These are phyloP conservation scores for Blastomussa wellsi DNA, from an alignment of 92 coral and sea anemone genomes.

Conservation along the genomic window DNA sequence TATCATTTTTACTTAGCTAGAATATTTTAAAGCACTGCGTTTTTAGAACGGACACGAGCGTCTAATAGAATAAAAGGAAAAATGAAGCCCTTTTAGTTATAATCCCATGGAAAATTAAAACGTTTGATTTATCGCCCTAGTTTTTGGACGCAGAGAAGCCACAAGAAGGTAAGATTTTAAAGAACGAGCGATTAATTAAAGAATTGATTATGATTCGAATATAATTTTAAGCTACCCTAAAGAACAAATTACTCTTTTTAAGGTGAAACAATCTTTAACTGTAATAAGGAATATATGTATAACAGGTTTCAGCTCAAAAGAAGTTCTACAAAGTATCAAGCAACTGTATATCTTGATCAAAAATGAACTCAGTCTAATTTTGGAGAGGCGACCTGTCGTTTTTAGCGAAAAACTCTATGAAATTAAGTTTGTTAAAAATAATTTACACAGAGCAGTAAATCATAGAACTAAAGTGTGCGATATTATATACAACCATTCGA, in stretches of 20 bases:
- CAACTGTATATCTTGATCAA: too few species aligned
- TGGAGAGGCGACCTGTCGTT: background rate
- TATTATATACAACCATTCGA: too few species aligned
- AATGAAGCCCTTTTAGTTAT: background rate
- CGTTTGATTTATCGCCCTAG: background rate
- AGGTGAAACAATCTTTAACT: too few species aligned
- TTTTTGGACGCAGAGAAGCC: background rate
- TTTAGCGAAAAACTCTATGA: background rate
- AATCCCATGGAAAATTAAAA: background rate
- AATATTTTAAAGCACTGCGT: background rate
- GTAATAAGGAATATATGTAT: too few species aligned
- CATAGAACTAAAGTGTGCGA: too few species aligned
- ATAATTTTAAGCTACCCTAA: too few species aligned
- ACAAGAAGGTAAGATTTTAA: background rate
- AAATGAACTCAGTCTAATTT: background rate
- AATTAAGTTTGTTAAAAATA: background rate
- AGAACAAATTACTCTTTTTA: too few species aligned
- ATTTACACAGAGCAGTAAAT: background rate
- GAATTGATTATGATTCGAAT: background rate
- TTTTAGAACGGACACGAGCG: background rate
- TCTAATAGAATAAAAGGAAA: background rate
- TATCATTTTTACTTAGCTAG: background rate
- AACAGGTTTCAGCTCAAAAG: too few species aligned
- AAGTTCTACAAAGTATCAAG: too few species aligned
- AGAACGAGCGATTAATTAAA: background rate